These are phyloP conservation scores for Xestia c-nigrum DNA, from an alignment of 2,888 invertebrate genomes.

Conservation along the genomic window DNA sequence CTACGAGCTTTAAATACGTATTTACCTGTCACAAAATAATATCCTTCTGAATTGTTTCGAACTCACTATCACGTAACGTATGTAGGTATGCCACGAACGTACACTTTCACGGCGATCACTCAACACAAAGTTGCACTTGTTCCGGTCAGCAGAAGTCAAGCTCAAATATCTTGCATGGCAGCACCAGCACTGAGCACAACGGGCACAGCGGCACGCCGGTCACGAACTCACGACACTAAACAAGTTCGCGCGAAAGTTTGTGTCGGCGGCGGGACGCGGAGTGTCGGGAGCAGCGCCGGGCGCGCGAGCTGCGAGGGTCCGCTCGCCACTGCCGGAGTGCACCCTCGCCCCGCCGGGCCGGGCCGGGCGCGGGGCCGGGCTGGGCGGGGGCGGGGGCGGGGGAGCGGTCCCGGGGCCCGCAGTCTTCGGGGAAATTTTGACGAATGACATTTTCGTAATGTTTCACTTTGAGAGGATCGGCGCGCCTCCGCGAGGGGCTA, in stretches of 20 bases:
- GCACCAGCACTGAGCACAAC: too few species aligned
- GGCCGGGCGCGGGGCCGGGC: conserved; percentile 11
- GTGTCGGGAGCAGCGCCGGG: conserved; percentile 54
- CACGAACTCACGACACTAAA: conserved; percentile 18
- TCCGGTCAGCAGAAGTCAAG: conserved; percentile 21
- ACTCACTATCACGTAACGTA: conserved; percentile 43
- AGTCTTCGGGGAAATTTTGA: conserved; percentile 85
- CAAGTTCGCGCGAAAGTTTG: conserved; percentile 61
- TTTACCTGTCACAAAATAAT: conserved; percentile 45
- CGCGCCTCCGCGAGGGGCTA: conserved; percentile 67
- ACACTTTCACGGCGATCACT: conserved; percentile 56
- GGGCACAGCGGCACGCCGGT: neutral
- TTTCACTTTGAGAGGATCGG: conserved; percentile 76
- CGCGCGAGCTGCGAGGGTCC: conserved; percentile 60
- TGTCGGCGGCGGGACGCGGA: conserved; percentile 43
- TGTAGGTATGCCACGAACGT: neutral
- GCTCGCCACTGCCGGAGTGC: conserved; percentile 60
- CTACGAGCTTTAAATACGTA: neutral
- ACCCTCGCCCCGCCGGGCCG: conserved; percentile 48
- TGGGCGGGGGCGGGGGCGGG: conserved; percentile 7
- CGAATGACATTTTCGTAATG: conserved; percentile 85
- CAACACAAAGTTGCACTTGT: conserved; percentile 40
- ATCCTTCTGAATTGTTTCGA: conserved; percentile 10
- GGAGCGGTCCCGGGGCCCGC: conserved; percentile 63
- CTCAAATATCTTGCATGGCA: neutral